phyloP scores from a whole-genome alignment of 2,888 invertebrate genomes.

The Hyposoter didymator region DNA sequence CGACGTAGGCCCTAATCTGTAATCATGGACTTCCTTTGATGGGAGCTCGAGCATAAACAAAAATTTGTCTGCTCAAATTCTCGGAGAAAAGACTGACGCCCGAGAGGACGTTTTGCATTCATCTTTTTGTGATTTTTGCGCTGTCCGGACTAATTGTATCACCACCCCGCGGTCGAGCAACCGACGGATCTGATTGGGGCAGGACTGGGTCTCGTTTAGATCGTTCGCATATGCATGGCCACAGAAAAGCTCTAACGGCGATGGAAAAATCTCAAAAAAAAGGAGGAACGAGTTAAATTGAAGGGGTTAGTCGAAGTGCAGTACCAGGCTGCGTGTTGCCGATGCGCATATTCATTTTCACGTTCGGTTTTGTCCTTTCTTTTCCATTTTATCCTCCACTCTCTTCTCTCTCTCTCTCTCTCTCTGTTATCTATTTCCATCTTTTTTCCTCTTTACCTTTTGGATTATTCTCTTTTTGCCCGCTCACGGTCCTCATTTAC shows the following conservation, averaged over 20 bases:
- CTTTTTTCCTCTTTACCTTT: slow-evolving; percentile 14
- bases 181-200: not conserved
- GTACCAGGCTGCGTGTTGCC: slow-evolving; percentile 66
- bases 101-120: too few species aligned
- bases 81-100: too few species aligned
- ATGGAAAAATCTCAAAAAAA: not conserved
- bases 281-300: slow-evolving; percentile 57
- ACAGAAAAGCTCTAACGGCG: not conserved
- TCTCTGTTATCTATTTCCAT: slow-evolving; percentile 4
- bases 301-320: slow-evolving; percentile 60
- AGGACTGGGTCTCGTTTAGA: not conserved
- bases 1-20: too few species aligned
- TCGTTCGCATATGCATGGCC: not conserved
- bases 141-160: too few species aligned
- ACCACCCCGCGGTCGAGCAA: not conserved
- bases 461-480: slow-evolving; percentile 28
- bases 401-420: slow-evolving; percentile 13
- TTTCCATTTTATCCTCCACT: slow-evolving; percentile 35
- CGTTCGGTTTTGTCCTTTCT: slow-evolving; percentile 54
- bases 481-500: slow-evolving; percentile 44
- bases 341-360: slow-evolving; percentile 69
- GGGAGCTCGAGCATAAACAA: too few species aligned
- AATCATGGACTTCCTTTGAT: too few species aligned
- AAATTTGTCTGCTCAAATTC: too few species aligned
- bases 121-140: too few species aligned